Base-by-base conservation (phyloP, 1,140 invertebrate genomes). In the Sesamia nonagrioides region DNA sequence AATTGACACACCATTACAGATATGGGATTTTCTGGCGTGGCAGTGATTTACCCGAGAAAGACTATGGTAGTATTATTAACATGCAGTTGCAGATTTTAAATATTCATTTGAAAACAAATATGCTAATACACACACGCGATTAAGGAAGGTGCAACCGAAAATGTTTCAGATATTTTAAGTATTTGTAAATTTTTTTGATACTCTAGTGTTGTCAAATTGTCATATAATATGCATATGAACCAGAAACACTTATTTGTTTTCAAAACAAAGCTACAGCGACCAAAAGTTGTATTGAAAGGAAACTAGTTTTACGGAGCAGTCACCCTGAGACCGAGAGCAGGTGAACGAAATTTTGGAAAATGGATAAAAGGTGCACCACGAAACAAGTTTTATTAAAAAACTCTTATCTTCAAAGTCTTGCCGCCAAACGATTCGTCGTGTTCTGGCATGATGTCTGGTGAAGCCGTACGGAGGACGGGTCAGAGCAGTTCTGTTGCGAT, bases 221-320 rank as follows among this genome's bases (percentile, higher is more conserved):
- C 18, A 35, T 33, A 27, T 15, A 60, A 33, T 60, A 11, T 54
- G 17, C n/a, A 54, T 17, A 21, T 21, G 27, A n/a, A 50, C 56
- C 56, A 7, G 56, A 15, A n/a, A n/a, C 33, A 15, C 37, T 21
- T 17, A 21, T 66, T 66, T 66, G 37, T 66, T 66, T 66, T 66
- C 33, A 60, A 60, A 60, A 42, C 9, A 66, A 42, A 42, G 37
- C n/a, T 66, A 21, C 7, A n/a, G 27, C n/a, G 33, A 37, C 35
- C 40, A 58, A 74, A 75, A 77, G 60, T 37, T 13, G 58, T 50
- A 33, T 69, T 33, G 42, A 69, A 50, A 69, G 45, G 42, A 37
- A 68, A 40, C 37, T 63, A 40, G 37, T 63, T 63, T 1, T 37
- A 42, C 60, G 33, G 58, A 35, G 60, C 60, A 33, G 5, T 50